A percentile compares a stretch with the other conserved stretches of the same genome.
These are phyloP conservation scores for Egretta garzetta DNA, from an alignment of 2,113 vertebrate genomes.

Conservation along the genomic window DNA sequence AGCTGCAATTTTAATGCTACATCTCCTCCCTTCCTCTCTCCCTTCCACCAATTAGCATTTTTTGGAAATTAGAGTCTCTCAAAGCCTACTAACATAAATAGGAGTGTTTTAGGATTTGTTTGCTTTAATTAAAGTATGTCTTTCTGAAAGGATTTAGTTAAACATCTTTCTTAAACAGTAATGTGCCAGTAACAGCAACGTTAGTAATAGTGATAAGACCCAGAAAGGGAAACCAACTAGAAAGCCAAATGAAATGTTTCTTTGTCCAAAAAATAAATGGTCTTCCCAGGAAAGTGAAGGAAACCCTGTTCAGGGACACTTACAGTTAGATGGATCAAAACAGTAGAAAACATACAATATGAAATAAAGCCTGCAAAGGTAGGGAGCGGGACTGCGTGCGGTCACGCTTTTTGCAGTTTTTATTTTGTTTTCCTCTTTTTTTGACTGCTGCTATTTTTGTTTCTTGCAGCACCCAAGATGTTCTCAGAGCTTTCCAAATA, in stretches of 20 bases:
- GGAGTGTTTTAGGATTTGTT: constrained; percentile 47
- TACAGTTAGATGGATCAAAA: neutral
- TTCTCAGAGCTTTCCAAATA: neutral
- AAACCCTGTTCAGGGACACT: neutral
- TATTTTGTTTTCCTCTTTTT: neutral
- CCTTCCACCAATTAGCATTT: constrained; percentile 23
- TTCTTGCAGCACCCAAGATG: neutral
- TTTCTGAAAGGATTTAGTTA: constrained; percentile 52
- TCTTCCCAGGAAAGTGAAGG: neutral
- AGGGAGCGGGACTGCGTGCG: fast-evolving
- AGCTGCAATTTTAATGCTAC: neutral
- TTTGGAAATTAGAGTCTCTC: neutral
- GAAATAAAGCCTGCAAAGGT: neutral
- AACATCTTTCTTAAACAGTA: constrained; percentile 35
- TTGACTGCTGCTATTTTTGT: neutral
- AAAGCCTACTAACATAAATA: neutral
- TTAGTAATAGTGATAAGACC: constrained; percentile 28
- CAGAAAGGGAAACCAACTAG: constrained; percentile 21
- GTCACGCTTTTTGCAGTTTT: neutral
- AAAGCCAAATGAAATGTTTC: constrained; percentile 17
- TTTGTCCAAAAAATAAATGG: constrained; percentile 30
- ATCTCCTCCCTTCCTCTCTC: constrained; percentile 41
- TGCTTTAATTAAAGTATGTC: constrained; percentile 45
- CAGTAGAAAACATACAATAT: neutral
- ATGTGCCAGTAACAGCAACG: constrained; percentile 48